Evolutionary conservation across 2,797 vertebrate species (phyloP).

Genomic region (Phataginus tricuspis): DNA sequence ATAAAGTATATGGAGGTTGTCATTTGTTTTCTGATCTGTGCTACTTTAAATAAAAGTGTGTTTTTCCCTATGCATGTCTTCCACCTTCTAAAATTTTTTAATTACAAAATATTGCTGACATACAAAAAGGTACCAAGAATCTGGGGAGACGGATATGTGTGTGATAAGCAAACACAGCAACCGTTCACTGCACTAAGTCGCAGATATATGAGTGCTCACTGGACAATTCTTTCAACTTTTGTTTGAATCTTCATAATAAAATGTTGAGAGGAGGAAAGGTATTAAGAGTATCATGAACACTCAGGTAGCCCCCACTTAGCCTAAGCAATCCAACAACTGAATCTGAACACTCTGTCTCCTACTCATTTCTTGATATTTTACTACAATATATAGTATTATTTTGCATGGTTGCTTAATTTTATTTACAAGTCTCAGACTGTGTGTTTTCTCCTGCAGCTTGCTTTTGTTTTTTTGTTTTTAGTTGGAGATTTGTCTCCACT

Average conservation of each 20-base stretch:
- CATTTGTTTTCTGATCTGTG: background rate
- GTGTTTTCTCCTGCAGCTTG: background rate
- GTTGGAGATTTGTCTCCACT: background rate
- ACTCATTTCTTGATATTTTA: background rate
- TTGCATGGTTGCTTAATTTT: background rate
- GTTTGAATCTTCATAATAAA: conserved; percentile 35
- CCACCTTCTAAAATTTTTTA: background rate
- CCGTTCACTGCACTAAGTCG: background rate
- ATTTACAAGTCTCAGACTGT: background rate
- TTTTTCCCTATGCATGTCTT: background rate
- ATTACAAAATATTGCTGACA: background rate
- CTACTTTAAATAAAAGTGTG: background rate
- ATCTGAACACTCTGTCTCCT: background rate
- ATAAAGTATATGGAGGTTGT: background rate
- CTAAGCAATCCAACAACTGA: background rate
- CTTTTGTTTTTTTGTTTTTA: background rate
- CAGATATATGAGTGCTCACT: background rate
- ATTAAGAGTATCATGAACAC: background rate
- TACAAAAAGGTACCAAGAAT: background rate
- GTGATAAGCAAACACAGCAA: background rate
- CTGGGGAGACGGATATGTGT: too few relatives aligned
- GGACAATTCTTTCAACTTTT: background rate
- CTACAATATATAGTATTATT: background rate
- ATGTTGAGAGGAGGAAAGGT: background rate
- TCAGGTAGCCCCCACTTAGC: background rate